Evolutionary conservation across 1,140 invertebrate genomes (phyloP), one percentile per base, ranked within the genome.

Genomic region (Druon quercuslanigerum): DNA sequence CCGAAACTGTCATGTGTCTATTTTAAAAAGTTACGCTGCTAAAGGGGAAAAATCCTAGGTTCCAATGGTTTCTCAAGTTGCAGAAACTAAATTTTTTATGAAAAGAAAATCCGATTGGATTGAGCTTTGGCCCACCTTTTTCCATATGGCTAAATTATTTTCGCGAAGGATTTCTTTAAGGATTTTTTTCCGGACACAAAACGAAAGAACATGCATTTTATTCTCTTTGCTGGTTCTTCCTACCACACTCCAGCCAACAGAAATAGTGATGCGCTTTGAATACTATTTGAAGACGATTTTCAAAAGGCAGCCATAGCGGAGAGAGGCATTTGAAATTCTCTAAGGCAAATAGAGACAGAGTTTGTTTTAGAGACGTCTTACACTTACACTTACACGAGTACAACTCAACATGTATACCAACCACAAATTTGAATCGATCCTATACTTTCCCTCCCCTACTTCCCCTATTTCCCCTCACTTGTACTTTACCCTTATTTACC

Each of bases 321-420:
- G 51, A 19, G 70, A 76, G 70, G 46, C 52, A 76, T 72, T 51
- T 51, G 70, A 70, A 76, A 72, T 76, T 76, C 75, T 46, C 75
- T 76, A 20, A 16, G 14, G 75, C 54, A 76, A 76, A 76, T 76
- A 76, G 70, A 51, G 75, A 33, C 51, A 52, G 66, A 71, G 70
- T 76, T 76, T 76, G 70, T 57, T 72, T 72, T 73, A 46, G 72
- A 51, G 25, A 52, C 17, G 51, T 40, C 72, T 54, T 52, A 66
- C 25, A 14, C 57, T 20, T 66, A 60, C 17, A 54, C 14, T 17
- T 54, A 54, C 8, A 56, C 54, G 11, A 16, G 14, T 66, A 66
- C 0, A 6, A 5, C 25, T 40, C 12, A 19, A 19, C 25, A 66
- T 66, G 40, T 66, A 20, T 13, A 33, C 19, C 11, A 57, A 25